Conservation (phyloP, 1,140 invertebrate genomes). For the Aphelinus certus region DNA sequence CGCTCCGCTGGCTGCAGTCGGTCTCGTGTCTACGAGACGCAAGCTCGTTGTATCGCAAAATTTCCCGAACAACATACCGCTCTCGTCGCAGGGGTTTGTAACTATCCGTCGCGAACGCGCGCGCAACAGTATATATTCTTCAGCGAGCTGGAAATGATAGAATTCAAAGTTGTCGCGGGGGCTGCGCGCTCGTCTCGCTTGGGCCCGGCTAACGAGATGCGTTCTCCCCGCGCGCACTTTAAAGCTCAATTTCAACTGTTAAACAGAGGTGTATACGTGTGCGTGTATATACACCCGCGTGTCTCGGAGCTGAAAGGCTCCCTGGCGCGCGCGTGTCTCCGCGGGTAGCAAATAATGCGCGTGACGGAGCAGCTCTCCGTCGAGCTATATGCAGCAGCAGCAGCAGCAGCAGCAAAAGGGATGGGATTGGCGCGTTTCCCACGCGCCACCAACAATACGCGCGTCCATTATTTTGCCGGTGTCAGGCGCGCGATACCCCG, state of each 20-base stretch:
- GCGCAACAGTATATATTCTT: too few species aligned
- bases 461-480: background rate
- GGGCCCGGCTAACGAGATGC: too few species aligned
- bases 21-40: too few species aligned
- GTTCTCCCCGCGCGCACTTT: background rate
- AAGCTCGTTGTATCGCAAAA: too few species aligned
- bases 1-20: too few species aligned
- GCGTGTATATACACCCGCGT: background rate
- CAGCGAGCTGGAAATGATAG: too few species aligned
- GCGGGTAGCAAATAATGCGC: constrained; percentile 5
- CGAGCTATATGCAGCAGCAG: background rate
- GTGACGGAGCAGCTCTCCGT: background rate
- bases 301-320: background rate
- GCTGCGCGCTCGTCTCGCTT: too few species aligned
- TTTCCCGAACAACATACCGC: too few species aligned
- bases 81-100: too few species aligned
- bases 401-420: background rate
- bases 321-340: background rate
- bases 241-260: constrained; percentile 9
- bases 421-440: background rate
- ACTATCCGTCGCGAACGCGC: too few species aligned
- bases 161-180: too few species aligned
- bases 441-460: background rate
- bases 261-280: background rate
- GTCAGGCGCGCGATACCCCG: constrained; percentile 4